Conservation (phyloP, 2,113 vertebrate species). For the Rafetus swinhoei region DNA sequence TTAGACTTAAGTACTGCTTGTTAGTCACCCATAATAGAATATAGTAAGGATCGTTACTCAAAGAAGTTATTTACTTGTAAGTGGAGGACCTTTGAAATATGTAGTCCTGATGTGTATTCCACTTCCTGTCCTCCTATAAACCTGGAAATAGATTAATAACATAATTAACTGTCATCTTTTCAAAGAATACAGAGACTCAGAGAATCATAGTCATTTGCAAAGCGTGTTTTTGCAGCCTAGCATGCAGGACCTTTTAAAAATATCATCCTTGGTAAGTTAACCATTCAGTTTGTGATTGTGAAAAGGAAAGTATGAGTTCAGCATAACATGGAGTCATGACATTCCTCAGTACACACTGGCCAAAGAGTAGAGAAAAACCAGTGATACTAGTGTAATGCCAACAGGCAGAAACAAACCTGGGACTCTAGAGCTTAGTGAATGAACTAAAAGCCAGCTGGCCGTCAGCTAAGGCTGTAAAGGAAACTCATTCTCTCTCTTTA, state of each 20-base stretch:
- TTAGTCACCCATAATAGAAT: no score
- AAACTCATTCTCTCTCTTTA: no score
- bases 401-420: no score
- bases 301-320: background rate
- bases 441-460: no score
- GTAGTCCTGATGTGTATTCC: no score
- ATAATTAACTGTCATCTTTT: background rate
- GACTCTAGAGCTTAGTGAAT: no score
- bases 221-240: background rate
- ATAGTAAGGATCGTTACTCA: no score
- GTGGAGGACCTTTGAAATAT: no score
- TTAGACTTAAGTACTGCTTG: no score
- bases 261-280: background rate
- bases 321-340: background rate
- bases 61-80: no score
- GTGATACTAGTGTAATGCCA: background rate
- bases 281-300: background rate
- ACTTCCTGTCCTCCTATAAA: background rate
- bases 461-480: no score
- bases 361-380: background rate
- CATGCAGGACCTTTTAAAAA: background rate
- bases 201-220: background rate
- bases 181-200: background rate
- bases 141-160: background rate
- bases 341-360: background rate